Percentiles rank a stretch among this genome's conserved stretches.
Evolutionary conservation across 2,113 vertebrate species (phyloP).

Genomic region (Willisornis vidua): DNA sequence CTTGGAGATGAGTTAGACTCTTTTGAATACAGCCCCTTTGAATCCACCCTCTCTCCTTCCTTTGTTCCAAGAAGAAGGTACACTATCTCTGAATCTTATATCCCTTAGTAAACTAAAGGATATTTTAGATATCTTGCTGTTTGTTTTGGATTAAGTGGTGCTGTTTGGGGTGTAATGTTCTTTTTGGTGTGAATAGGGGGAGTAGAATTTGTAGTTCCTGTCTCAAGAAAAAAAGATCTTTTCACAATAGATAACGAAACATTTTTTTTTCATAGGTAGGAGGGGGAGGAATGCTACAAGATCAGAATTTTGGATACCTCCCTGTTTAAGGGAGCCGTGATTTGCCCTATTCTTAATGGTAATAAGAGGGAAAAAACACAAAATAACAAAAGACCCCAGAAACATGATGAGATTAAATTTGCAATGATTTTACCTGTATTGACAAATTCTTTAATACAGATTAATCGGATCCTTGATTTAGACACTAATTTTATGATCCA

Average conservation of each 20-base stretch:
- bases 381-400: neutral
- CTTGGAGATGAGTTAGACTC: neutral
- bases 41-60: neutral
- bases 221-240: constrained; percentile 18
- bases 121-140: constrained; percentile 42
- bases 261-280: neutral
- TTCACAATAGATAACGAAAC: neutral
- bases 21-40: neutral
- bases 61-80: neutral
- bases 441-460: neutral
- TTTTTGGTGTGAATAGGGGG: constrained; percentile 20
- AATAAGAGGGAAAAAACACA: neutral
- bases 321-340: neutral
- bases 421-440: neutral
- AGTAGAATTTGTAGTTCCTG: constrained; percentile 1
- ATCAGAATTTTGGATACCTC: constrained; percentile 17
- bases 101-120: neutral
- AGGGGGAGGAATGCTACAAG: neutral
- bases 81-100: neutral
- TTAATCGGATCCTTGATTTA: constrained; percentile 13
- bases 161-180: constrained; percentile 43
- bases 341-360: neutral
- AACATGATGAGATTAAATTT: neutral
- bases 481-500: neutral
- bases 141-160: constrained; percentile 35